A percentile compares a stretch with the other conserved stretches of the same genome.
These are phyloP conservation scores for Stegodyphus mimosarum DNA, from an alignment of 1,140 invertebrate genomes.

Conservation along the genomic window DNA sequence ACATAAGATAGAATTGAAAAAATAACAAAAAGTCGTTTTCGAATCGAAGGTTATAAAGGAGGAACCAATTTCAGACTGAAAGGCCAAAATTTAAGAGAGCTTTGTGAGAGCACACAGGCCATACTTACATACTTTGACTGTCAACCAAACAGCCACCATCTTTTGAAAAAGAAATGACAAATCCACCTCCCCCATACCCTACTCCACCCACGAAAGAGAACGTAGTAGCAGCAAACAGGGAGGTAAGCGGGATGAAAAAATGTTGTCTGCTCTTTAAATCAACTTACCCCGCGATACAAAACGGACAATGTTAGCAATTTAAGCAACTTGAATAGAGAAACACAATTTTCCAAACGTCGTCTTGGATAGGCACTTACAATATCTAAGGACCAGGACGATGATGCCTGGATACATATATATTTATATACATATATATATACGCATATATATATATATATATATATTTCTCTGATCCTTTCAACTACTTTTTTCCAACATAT, in stretches of 20 bases:
- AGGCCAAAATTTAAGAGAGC: constrained; percentile 48
- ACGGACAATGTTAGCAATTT: constrained; percentile 55
- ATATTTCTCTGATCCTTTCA: background rate
- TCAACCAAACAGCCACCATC: constrained; percentile 36
- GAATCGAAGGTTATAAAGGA: background rate
- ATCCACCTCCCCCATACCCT: background rate
- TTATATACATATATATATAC: background rate
- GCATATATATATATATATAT: no score
- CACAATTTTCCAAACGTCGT: constrained; percentile 37
- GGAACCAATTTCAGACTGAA: constrained; percentile 46
- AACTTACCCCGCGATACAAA: constrained; percentile 30
- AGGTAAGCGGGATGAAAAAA: background rate
- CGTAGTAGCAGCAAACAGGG: no score
- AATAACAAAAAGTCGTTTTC: background rate
- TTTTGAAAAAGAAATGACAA: constrained; percentile 43
- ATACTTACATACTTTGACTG: constrained; percentile 45
- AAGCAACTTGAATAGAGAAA: constrained; percentile 47
- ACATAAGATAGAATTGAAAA: no score
- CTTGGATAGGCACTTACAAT: no score
- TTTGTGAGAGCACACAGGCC: constrained; percentile 17
- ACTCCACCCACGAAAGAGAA: no score
- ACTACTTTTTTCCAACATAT: constrained; percentile 2
- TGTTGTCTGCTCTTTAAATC: constrained; percentile 43
- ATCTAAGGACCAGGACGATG: background rate
- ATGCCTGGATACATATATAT: constrained; percentile 6